These are phyloP conservation scores for Plebejus melissa DNA, from an alignment of 2,888 invertebrate genomes.

Conservation along the genomic window DNA sequence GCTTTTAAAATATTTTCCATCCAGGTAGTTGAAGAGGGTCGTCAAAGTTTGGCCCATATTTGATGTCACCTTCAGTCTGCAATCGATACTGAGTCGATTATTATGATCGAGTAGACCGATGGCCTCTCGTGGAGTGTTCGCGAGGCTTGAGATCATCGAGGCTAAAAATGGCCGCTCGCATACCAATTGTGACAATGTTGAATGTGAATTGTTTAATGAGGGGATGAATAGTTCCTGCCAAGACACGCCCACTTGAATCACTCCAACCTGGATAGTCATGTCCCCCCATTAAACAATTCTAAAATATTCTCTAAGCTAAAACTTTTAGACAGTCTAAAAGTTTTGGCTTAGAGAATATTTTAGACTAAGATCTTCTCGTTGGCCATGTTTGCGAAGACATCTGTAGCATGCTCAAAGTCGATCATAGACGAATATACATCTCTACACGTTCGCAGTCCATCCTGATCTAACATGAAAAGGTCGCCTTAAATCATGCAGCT, in stretches of 20 bases:
- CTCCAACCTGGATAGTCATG: background rate
- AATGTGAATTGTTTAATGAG: background rate
- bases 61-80: conserved; percentile 3
- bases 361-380: background rate
- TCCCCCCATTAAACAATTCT: too few species aligned
- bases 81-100: conserved; percentile 13
- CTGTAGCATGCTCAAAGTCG: background rate
- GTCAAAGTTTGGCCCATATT: conserved; percentile 6
- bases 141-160: conserved; percentile 4
- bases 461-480: too few species aligned
- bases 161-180: conserved; percentile 13
- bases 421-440: too few species aligned
- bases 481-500: background rate
- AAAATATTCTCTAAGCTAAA: too few species aligned
- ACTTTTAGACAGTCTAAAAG: too few species aligned
- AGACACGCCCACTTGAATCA: background rate
- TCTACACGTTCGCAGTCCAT: too few species aligned
- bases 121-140: background rate
- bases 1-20: background rate
- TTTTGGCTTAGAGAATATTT: background rate
- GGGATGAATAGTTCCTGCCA: background rate
- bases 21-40: background rate
- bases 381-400: background rate
- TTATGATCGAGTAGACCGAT: conserved; percentile 13
- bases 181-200: background rate